Conservation (phyloP, 2,888 invertebrate species). For the Melieria crassipennis region DNA sequence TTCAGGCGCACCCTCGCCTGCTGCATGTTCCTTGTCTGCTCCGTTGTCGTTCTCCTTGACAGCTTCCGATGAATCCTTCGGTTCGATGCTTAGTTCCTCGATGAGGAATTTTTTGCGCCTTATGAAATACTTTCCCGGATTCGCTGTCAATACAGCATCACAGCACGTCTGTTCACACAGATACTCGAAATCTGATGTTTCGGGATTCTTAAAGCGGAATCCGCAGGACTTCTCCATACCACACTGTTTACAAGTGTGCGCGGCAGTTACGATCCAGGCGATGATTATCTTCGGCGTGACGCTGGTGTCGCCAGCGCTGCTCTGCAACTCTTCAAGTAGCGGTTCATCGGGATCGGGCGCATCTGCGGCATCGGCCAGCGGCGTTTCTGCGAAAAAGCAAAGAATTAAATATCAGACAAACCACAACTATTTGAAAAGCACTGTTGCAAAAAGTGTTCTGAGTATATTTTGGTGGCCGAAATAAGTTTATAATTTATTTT, state of each 20-base stretch:
- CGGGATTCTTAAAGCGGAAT: slow-evolving; percentile 61
- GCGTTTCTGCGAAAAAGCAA: slow-evolving; percentile 1
- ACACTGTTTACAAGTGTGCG: slow-evolving; percentile 58
- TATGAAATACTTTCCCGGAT: slow-evolving; percentile 69
- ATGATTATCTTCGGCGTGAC: slow-evolving; percentile 60
- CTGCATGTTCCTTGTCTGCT: slow-evolving; percentile 9
- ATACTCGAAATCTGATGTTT: slow-evolving; percentile 68
- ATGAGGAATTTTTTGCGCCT: slow-evolving; percentile 69
- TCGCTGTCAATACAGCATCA: slow-evolving; percentile 68
- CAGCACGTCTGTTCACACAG: slow-evolving; percentile 69
- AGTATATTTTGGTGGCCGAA: background rate
- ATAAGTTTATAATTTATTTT: background rate
- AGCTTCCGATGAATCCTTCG: background rate
- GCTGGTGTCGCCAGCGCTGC: slow-evolving; percentile 52
- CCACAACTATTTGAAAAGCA: background rate
- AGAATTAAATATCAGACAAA: slow-evolving; percentile 1
- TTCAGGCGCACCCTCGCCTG: background rate
- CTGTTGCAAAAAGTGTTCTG: background rate
- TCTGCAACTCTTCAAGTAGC: slow-evolving; percentile 65
- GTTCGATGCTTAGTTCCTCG: slow-evolving; percentile 60
- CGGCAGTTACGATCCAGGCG: slow-evolving; percentile 56
- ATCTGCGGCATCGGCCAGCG: slow-evolving; percentile 22
- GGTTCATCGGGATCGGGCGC: slow-evolving; percentile 56
- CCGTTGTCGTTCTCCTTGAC: slow-evolving; percentile 15
- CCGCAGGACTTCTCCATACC: slow-evolving; percentile 54